Evolutionary conservation across 2,888 invertebrate genomes (phyloP), one percentile per base, ranked within the genome.

Genomic region (Coelogynopora nodosa): DNA sequence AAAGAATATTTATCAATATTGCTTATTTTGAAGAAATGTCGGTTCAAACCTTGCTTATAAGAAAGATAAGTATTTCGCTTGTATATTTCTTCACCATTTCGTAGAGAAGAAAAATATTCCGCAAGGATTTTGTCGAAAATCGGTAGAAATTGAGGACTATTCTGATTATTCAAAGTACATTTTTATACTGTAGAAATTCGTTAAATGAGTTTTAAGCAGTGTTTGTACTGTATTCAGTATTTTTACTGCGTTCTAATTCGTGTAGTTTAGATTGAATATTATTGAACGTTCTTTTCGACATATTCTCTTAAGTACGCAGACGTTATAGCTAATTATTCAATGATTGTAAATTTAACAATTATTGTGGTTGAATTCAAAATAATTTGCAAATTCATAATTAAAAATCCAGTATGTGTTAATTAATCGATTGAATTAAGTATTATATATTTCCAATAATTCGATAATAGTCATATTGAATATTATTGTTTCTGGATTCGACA

Each of bases 11-110:
- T 49, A 49, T 49, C 49, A 49, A 49, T 49, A 49, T 49, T 49
- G 49, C 49, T 49, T 18, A 49, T 49, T 49, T 49, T 49, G 49
- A 49, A 74, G 27, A 74, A 74, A 26, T 74, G 23, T 74, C 74
- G 74, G 2, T 74, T 74, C 74, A 74, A 74, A 26, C 74, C 74
- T 74, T 74, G 74, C 27, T 26, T 13, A 26, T 74, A 74, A 74
- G 74, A 74, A 74, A 74, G 74, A 26, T 74, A 74, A 13, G 74
- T 74, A 26, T 74, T 74, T 74, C 74, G 74, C 27, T 74, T 74
- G 74, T 74, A 74, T 18, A 49, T 5, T 49, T 18, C 49, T 5
- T 49, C 49, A 18, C 49, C 74, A 74, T 74, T 74, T 74, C 74
- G 74, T 74, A 74, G 2, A 23, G 74, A 74, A 74, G 74, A 74